Base-by-base conservation (phyloP, 2,888 invertebrate genomes). In the Chalcis sispes region DNA sequence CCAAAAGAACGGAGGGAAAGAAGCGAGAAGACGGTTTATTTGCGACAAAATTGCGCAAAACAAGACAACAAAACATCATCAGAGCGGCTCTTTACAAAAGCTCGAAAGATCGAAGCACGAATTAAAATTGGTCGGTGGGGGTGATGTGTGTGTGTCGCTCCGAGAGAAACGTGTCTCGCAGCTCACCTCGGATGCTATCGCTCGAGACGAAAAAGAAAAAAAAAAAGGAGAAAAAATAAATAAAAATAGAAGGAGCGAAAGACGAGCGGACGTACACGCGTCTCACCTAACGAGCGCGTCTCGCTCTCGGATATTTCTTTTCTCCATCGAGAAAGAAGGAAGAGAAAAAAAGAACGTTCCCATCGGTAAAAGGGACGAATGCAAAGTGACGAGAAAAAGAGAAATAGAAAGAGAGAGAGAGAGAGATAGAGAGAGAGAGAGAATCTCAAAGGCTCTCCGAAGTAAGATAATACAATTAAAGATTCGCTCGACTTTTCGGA, bases 401-500 rank as follows among this genome's bases (percentile, higher is more conserved):
- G n/a, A n/a, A n/a, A n/a, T n/a, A n/a, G n/a, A n/a, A n/a, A n/a
- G n/a, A n/a, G n/a, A n/a, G n/a, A n/a, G n/a, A n/a, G n/a, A n/a
- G n/a, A n/a, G n/a, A n/a, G n/a, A n/a, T n/a, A n/a, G n/a, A n/a
- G n/a, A n/a, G n/a, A n/a, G n/a, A n/a, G n/a, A n/a, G n/a, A n/a
- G n/a, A n/a, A n/a, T n/a, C n/a, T n/a, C n/a, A n/a, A n/a, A 40
- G 59, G 50, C 42, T 10, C 36, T 18, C 8, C 25, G 52, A 54
- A 62, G 58, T 72, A 72, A 75, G 75, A 65, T 75, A 75, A 75
- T 70, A 65, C 70, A 70, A 75, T 75, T 70, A 70, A 75, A 70
- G 70, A 27, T 46, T 67, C 67, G 56, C 25, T 23, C 23, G n/a
- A 18, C 36, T 48, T 18, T 61, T 18, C 18, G 18, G 59, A 15